Evolutionary conservation across 1,140 invertebrate genomes (phyloP), one percentile per base, ranked within the genome.

Genomic region (Ips nitidus): DNA sequence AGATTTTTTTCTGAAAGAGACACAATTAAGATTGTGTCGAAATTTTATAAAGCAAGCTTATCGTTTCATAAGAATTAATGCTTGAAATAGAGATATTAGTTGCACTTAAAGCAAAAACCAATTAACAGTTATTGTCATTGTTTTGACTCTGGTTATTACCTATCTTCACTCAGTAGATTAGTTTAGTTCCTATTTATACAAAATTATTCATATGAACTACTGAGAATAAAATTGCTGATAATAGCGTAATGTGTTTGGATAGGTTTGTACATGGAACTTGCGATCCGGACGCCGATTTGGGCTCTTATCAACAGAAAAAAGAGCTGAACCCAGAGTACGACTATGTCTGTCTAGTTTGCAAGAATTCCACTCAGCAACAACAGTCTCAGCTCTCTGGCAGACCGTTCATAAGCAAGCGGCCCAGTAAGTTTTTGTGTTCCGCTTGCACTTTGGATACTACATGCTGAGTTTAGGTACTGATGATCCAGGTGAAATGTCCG

Each of bases 231-330:
- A 22, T 5, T 47, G 5, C n/a, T 47, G n/a, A 6, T 47, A 47
- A n/a, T 47, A 47, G 45, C 45, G 45, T 5, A 47, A 47, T 6
- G 5, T 22, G 22, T 22, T 22, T 22, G 22, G 22, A 22, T 60
- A 95, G 92, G 78, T 95, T 94, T 83, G 95, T 98, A 41, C 96
- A 98, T 81, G 91, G 91, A 41, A 91, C 90, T 53, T 98, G 96
- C 83, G 96, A 98, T 83, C 86, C 90, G 4, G 92, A 94, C 71
- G 93, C 94, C 5, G 94, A 97, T 78, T 84, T 92, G 37, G 79
- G 83, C 39, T 87, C 88, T 36, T 92, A 94, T 78, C 89, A 92
- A 70, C 86, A 88, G 64, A 90, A 89, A 72, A 93, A 91, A 78
- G 92, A 94, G 75, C 80, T 85, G 38, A 91, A 93, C 76, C 90